These are phyloP conservation scores for Melanophora roralis DNA, from an alignment of 2,888 invertebrate genomes.

Conservation along the genomic window DNA sequence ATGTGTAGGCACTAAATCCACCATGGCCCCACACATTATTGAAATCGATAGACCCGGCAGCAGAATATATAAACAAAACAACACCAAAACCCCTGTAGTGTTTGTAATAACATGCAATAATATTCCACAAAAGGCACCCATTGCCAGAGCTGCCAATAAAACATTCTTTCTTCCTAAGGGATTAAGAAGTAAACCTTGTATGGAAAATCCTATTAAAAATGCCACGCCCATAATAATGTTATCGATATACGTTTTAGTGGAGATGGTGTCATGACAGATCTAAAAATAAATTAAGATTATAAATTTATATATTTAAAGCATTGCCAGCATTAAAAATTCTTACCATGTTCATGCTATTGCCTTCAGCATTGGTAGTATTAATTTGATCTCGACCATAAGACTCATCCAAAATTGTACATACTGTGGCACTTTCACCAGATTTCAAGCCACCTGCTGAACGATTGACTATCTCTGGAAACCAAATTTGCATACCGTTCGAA, in stretches of 20 bases:
- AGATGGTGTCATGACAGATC: slow-evolving; percentile 71
- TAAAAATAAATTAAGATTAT: slow-evolving; percentile 41
- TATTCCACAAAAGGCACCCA: slow-evolving; percentile 70
- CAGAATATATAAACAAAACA: slow-evolving; percentile 73
- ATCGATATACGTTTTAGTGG: slow-evolving; percentile 71
- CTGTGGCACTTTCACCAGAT: slow-evolving; percentile 63
- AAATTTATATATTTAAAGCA: neutral
- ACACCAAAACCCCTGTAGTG: slow-evolving; percentile 67
- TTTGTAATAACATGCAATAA: slow-evolving; percentile 69
- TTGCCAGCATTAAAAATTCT: neutral
- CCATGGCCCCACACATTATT: slow-evolving; percentile 71
- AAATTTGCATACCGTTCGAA: slow-evolving; percentile 74
- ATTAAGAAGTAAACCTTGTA: slow-evolving; percentile 72
- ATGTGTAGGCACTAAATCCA: slow-evolving; percentile 72
- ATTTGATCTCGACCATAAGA: slow-evolving; percentile 60
- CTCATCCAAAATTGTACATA: slow-evolving; percentile 68
- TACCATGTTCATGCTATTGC: neutral
- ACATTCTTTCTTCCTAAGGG: slow-evolving; percentile 73
- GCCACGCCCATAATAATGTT: slow-evolving; percentile 72
- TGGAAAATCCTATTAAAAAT: slow-evolving; percentile 71
- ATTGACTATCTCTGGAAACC: slow-evolving; percentile 76
- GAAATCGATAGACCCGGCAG: slow-evolving; percentile 72
- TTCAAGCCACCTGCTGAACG: slow-evolving; percentile 65
- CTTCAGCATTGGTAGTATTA: slow-evolving; percentile 16
- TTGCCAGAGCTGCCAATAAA: slow-evolving; percentile 65